Base-by-base conservation (phyloP, 2,888 invertebrate genomes). In the Lycia hirtaria region DNA sequence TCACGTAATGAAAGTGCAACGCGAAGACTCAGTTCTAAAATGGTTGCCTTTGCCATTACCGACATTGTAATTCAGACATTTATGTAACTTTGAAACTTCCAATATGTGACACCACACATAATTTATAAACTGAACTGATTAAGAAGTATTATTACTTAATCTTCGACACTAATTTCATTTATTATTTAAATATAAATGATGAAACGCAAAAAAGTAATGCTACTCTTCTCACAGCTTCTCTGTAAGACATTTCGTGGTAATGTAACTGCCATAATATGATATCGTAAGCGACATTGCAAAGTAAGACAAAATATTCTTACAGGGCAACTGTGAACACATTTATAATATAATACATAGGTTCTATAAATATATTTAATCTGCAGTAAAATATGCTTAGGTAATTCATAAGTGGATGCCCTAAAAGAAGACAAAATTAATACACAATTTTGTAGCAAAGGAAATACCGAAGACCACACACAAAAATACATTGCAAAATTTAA, bases 261-360 rank as follows among this genome's bases (percentile, higher is more conserved):
- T 86, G 91, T 90, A 91, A 92, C 90, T 73, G 91, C 92, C 91
- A 91, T 90, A 88, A 84, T 83, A 60, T 67, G 45, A 64, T 58
- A 50, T 32, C n/a, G 20, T 33, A 33, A 57, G 52, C 5, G 26
- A 28, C 19, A 60, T 58, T 59, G 52, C 60, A 60, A 61, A 62
- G 59, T 65, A 57, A 62, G 54, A 64, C 61, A 56, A 60, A 57
- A 56, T 56, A 74, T 75, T 83, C 88, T 89, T 89, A 90, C 91
- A 90, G 88, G 81, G 87, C 72, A 90, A 89, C 90, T 90, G 90
- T 87, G 89, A 84, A 75, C 15, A 15, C n/a, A 40, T 24, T 6
- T 37, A 24, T 14, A 28, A 33, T 37, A 44, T 4, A 22, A 55
- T n/a, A 22, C 15, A 26, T 41, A 26, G 1, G 17, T 41, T 9